A percentile compares a stretch with the other conserved stretches of the same genome.
These are phyloP conservation scores for Nemopilema nomurai DNA, from an alignment of 30 jellyfish, hydroid and myxozoan species.

Conservation along the genomic window DNA sequence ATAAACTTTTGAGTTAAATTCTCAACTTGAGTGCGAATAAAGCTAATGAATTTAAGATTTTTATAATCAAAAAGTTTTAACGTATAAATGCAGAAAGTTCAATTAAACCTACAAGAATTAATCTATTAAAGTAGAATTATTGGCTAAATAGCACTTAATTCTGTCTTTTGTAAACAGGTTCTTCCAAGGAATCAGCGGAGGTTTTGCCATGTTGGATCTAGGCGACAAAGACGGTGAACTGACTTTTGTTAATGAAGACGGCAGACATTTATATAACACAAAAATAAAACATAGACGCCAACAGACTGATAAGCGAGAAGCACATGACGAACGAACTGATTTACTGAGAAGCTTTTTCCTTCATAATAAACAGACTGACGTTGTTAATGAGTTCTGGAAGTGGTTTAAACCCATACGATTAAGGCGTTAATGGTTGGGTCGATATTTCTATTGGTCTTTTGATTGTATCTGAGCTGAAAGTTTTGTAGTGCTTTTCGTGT, in stretches of 20 bases:
- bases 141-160: background rate
- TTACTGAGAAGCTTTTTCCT: constrained; percentile 44
- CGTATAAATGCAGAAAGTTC: no score
- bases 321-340: constrained; percentile 26
- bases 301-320: constrained; percentile 1
- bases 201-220: constrained; percentile 63
- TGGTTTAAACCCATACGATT: constrained; percentile 51
- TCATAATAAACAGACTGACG: constrained; percentile 26
- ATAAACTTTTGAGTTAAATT: no score
- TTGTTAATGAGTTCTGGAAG: constrained; percentile 45
- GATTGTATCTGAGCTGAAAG: background rate
- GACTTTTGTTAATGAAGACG: constrained; percentile 53
- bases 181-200: constrained; percentile 76
- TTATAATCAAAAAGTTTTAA: no score
- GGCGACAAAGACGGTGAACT: constrained; percentile 52
- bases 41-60: no score
- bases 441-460: background rate
- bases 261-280: constrained; percentile 41
- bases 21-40: no score
- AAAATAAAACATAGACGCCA: constrained; percentile 31
- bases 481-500: background rate
- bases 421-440: background rate
- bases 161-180: constrained; percentile 52
- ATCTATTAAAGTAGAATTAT: background rate
- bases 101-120: background rate